phyloP scores from a whole-genome alignment of 2,888 invertebrate species.

The Argynnis bischoffii region DNA sequence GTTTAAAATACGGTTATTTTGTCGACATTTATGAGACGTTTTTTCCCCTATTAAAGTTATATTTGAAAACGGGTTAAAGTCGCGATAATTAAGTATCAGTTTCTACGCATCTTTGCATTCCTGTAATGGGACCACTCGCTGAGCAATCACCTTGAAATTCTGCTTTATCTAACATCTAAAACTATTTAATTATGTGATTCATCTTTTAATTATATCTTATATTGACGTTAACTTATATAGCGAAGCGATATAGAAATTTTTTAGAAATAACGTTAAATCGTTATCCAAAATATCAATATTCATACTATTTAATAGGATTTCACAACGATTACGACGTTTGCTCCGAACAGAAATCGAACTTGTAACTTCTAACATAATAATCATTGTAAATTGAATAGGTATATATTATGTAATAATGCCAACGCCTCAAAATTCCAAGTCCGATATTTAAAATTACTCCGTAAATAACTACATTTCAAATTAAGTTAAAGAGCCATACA shows the following conservation, averaged over 20 bases:
- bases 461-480: not conserved
- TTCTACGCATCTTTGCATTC: conserved; percentile 27
- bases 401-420: not conserved
- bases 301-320: no score
- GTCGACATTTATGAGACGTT: conserved; percentile 3
- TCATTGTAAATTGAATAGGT: not conserved
- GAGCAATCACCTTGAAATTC: conserved; percentile 28
- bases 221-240: not conserved
- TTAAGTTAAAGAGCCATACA: conserved; percentile 15
- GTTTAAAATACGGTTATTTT: conserved; percentile 6
- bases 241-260: no score
- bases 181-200: conserved; percentile 14
- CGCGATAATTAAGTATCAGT: conserved; percentile 19
- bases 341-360: not conserved
- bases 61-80: conserved; percentile 8
- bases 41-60: conserved; percentile 5
- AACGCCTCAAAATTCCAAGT: not conserved
- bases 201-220: conserved; percentile 6
- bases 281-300: no score
- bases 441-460: not conserved
- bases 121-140: conserved; percentile 34
- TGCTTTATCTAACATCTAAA: conserved; percentile 23
- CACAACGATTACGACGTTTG: not conserved
- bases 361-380: not conserved
- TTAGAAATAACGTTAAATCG: no score